These are phyloP conservation scores for Osmerus mordax DNA, from an alignment of 2,113 vertebrate genomes.

Conservation along the genomic window DNA sequence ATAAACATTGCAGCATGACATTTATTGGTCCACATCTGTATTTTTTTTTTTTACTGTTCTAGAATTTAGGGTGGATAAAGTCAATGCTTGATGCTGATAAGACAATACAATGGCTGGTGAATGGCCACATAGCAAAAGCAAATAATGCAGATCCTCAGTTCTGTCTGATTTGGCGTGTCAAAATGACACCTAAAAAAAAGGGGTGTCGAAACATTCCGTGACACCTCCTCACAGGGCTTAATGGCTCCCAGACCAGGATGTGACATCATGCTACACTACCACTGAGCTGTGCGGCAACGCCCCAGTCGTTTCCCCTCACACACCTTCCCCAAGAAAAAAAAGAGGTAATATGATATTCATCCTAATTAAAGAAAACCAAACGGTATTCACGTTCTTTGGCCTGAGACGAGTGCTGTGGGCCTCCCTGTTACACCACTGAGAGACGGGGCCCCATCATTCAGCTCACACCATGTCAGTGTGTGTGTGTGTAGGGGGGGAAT, in stretches of 20 bases:
- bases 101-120: not conserved
- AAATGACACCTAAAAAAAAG: not conserved
- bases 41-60: no score
- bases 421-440: not conserved
- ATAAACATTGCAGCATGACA: no score
- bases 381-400: not conserved
- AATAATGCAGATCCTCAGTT: not conserved
- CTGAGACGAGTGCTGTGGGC: not conserved
- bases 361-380: constrained; percentile 14
- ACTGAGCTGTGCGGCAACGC: constrained; percentile 10
- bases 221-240: constrained; percentile 12
- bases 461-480: not conserved
- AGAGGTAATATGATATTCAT: constrained; percentile 7
- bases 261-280: constrained; percentile 20
- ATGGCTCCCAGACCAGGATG: constrained; percentile 24
- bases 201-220: not conserved
- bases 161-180: not conserved
- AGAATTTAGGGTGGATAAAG: not conserved
- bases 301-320: constrained; percentile 8
- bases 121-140: not conserved
- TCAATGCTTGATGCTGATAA: not conserved
- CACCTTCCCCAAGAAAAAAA: constrained; percentile 1
- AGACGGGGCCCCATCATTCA: constrained; percentile 1
- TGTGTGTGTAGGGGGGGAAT: not conserved
- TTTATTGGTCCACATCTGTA: no score